A percentile compares a stretch with the other conserved stretches of the same genome.
Conservation (phyloP, 2,888 invertebrate genomes). For the Patella depressa region DNA sequence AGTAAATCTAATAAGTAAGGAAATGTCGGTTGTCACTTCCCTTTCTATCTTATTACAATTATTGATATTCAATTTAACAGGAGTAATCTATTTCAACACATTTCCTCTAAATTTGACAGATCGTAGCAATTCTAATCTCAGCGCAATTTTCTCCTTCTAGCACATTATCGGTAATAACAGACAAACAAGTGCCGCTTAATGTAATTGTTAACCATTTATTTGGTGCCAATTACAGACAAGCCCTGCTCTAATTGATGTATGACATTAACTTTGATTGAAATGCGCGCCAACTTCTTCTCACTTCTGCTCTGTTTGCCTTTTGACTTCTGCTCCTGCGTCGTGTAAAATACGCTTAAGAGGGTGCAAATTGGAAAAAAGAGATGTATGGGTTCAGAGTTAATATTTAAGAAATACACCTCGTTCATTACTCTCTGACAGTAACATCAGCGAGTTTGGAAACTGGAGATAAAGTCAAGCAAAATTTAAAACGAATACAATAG, state of each 20-base stretch:
- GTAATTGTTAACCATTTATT: conserved; percentile 13
- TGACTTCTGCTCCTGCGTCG: neutral
- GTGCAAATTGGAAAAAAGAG: neutral
- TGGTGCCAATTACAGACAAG: conserved; percentile 7
- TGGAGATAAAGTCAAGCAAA: too few species aligned
- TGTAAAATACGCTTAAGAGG: neutral
- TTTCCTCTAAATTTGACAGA: conserved; percentile 3
- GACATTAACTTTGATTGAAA: conserved; percentile 1
- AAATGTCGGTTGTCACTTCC: too few species aligned
- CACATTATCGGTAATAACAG: neutral
- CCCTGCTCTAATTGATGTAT: conserved; percentile 6
- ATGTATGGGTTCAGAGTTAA: neutral
- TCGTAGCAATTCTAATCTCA: neutral
- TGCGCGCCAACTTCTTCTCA: conserved; percentile 2
- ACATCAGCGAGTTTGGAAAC: neutral
- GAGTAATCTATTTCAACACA: conserved; percentile 3
- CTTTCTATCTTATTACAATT: neutral
- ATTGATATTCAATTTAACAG: neutral
- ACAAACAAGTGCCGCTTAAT: conserved; percentile 1
- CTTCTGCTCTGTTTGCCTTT: conserved; percentile 3
- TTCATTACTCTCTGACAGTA: neutral
- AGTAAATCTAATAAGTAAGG: too few species aligned
- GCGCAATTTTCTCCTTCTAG: neutral
- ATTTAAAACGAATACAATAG: too few species aligned
- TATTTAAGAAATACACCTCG: neutral